Conservation (phyloP, 1,140 invertebrate species). For the Ceratosolen fusciceps region DNA sequence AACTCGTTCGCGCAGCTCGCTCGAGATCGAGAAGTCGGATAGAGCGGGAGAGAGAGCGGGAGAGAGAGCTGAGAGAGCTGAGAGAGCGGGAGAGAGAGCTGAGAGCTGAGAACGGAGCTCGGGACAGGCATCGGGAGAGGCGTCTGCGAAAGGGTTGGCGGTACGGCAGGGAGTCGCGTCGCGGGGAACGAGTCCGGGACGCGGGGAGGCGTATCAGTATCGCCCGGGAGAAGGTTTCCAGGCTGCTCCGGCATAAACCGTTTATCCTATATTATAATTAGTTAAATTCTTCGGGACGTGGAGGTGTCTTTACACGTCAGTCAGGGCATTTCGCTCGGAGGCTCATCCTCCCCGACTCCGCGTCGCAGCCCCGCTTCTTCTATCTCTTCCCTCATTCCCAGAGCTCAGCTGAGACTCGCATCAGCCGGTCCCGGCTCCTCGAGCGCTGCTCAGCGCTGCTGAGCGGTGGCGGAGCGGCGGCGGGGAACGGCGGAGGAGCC, state of each 20-base stretch:
- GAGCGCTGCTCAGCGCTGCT: not conserved
- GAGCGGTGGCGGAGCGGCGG: too few species aligned
- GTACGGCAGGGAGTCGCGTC: slow-evolving; percentile 23
- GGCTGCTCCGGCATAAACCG: slow-evolving; percentile 68
- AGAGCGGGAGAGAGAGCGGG: slow-evolving; percentile 1
- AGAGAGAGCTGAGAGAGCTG: too few species aligned
- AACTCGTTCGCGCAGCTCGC: slow-evolving; percentile 12
- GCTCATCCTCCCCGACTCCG: slow-evolving; percentile 60
- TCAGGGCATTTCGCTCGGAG: slow-evolving; percentile 69
- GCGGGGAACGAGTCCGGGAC: slow-evolving; percentile 42
- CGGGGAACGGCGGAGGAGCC: too few species aligned
- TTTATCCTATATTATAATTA: slow-evolving; percentile 73
- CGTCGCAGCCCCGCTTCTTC: slow-evolving; percentile 13
- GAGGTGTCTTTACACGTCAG: slow-evolving; percentile 72
- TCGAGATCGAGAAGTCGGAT: too few species aligned
- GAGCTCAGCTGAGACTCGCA: slow-evolving; percentile 66
- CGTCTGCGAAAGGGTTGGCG: slow-evolving; percentile 46
- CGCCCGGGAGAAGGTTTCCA: slow-evolving; percentile 66
- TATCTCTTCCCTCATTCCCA: slow-evolving; percentile 55
- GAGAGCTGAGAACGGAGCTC: slow-evolving; percentile 59
- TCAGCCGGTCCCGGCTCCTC: slow-evolving; percentile 56
- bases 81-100: not conserved
- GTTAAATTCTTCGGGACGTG: slow-evolving; percentile 72
- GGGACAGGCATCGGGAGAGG: slow-evolving; percentile 47
- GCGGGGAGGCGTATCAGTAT: slow-evolving; percentile 64